These are phyloP conservation scores for Hipparchia sbordonii DNA, from an alignment of 2,888 invertebrate genomes.

Conservation along the genomic window DNA sequence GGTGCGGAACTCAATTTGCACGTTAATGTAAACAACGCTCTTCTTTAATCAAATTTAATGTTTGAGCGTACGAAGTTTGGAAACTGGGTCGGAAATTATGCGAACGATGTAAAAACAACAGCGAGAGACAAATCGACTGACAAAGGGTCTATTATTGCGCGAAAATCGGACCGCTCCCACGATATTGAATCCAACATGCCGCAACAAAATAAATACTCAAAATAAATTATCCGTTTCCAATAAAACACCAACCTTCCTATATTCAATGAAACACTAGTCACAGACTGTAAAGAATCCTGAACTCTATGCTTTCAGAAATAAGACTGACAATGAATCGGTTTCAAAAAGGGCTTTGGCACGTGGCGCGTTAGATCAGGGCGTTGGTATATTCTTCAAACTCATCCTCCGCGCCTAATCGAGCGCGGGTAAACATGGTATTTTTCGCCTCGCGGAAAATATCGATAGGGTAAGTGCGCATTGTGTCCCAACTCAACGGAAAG, in stretches of 20 bases:
- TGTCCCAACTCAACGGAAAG: slow-evolving; percentile 57
- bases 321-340: slow-evolving; percentile 36
- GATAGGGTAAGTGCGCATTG: slow-evolving; percentile 62
- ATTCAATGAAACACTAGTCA: slow-evolving; percentile 52
- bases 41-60: slow-evolving; percentile 22
- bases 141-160: slow-evolving; percentile 49
- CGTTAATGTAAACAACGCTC: slow-evolving; percentile 21
- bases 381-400: slow-evolving; percentile 70
- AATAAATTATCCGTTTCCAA: slow-evolving; percentile 81
- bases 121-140: slow-evolving; percentile 46
- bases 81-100: slow-evolving; percentile 1
- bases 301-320: slow-evolving; percentile 45
- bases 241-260: slow-evolving; percentile 73
- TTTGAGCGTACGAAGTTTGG: not conserved
- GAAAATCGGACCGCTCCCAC: slow-evolving; percentile 60
- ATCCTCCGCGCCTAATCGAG: slow-evolving; percentile 76
- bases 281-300: slow-evolving; percentile 39
- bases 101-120: slow-evolving; percentile 28
- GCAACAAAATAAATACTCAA: slow-evolving; percentile 75
- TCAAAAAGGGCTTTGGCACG: slow-evolving; percentile 23
- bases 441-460: slow-evolving; percentile 73
- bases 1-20: slow-evolving; percentile 24
- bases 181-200: slow-evolving; percentile 68
- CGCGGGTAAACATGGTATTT: slow-evolving; percentile 78
- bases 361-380: slow-evolving; percentile 47